Evolutionary conservation across 2,113 vertebrate genomes (phyloP), one percentile per base, ranked within the genome.

Genomic region (Hepsetus odoe): DNA sequence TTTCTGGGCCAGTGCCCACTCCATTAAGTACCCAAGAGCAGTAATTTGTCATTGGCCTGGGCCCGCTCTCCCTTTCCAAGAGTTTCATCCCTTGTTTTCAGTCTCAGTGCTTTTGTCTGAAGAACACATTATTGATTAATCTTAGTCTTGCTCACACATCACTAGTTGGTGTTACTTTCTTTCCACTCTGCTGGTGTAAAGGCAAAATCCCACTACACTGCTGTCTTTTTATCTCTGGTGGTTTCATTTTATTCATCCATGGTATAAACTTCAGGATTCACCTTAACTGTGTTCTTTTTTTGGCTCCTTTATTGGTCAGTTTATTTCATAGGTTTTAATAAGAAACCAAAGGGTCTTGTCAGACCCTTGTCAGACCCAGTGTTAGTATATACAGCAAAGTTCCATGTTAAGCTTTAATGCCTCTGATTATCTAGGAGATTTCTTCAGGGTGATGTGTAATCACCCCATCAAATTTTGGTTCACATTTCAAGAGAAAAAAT

Each of bases 11-110:
- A 55, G 22, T 55, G 51, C 51, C 49, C 49, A 22, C 51, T 55
- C 51, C 51, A 55, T 55, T 55, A 55, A 55, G n/a, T 24, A 55
- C n/a, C 22, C 51, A 24, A 11, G 51, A 55, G 16, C 51, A 55
- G n/a, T 24, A 55, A 55, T 55, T 20, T 38, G 22, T 65, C 32
- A 65, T 38, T 65, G 61, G 61, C 61, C 33, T 65, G 35, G 32
- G 61, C 28, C 30, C 28, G 32, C 14, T 62, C 28, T 62, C 26
- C 33, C 16, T 33, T 33, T 64, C 30, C n/a, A 32, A 20, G 30
- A 20, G 16, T 64, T 33, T 64, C 30, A 32, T 30, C 22, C 22
- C 51, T 24, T 22, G 1, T 24, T 55, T 55, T 55, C 12, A 49
- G n/a, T 55, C 51, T 24, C 22, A 10, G 20, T 55, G n/a, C 51